Base-by-base conservation (phyloP, 2,113 vertebrate species). In the Alethe castanea region DNA sequence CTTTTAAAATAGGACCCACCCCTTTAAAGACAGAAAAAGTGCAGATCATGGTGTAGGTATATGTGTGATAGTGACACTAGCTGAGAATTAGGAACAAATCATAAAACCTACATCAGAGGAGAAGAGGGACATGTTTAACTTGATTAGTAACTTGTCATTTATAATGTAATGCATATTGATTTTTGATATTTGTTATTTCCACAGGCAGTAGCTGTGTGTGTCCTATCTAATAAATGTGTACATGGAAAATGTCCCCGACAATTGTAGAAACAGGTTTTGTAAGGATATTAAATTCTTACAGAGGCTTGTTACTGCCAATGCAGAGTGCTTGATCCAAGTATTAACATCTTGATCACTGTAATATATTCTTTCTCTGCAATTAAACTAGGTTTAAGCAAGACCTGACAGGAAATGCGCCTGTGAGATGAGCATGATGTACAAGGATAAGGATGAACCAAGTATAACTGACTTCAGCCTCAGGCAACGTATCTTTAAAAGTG, bases 361-460 rank as follows among this genome's bases (percentile, higher is more conserved):
- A 60, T 85, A 72, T 26, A 29, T 36, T 72, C n/a, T 72, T 82
- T 79, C 53, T 85, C 65, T 87, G 25, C 82, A 94, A 94, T 85
- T 91, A 92, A 62, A 48, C 29, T 48, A 74, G 38, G 24, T 59
- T 93, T 74, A 87, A 91, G 73, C 86, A 94, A 72, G 84, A 92
- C 45, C n/a, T 76, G 72, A 59, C 93, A 94, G 78, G 50, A 92
- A 79, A 92, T 40, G 24, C 65, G 48, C 53, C 44, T 54, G 44
- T 67, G 69, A 94, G 53, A 89, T 67, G 57, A 90, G 26, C 47
- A 42, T n/a, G 47, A 79, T 44, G n/a, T 65, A 42, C 35, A 84
- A 86, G 65, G 28, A 54, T 89, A 76, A 69, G 70, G 70, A 84
- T 40, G 31, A 81, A 65, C 18, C 12, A 87, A 77, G 38, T 65